A percentile compares a stretch with the other conserved stretches of the same genome.
These are phyloP conservation scores for Siderastrea siderea DNA, from an alignment of 92 coral and sea anemone genomes.

Conservation along the genomic window DNA sequence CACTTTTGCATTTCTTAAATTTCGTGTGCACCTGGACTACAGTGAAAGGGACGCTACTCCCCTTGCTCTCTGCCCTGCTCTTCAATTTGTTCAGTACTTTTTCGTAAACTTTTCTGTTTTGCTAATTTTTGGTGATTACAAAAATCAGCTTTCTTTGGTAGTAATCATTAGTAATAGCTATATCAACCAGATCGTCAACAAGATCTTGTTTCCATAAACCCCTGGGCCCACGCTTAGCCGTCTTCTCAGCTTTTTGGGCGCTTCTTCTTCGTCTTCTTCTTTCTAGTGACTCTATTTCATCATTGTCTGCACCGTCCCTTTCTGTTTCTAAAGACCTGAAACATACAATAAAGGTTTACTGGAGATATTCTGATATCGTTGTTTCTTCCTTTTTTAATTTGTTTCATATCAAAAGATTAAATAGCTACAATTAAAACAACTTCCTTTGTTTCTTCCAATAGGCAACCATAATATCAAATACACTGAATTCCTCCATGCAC, in stretches of 20 bases:
- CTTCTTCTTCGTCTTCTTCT: background rate
- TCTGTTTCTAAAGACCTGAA: conserved; percentile 3
- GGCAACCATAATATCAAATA: no score
- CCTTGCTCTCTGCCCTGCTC: background rate
- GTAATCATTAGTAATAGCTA: conserved; percentile 2
- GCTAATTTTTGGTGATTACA: background rate
- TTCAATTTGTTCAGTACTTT: conserved; percentile 4
- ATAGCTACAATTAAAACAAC: conserved; percentile 7
- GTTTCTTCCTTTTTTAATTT: conserved; percentile 6
- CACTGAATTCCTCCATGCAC: background rate
- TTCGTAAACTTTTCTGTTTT: background rate
- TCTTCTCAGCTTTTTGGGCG: background rate
- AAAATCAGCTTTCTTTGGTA: conserved; percentile 13
- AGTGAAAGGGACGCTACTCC: conserved; percentile 12
- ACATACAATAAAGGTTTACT: background rate
- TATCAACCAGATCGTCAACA: conserved; percentile 13
- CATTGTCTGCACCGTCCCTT: background rate
- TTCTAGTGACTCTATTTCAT: conserved; percentile 3
- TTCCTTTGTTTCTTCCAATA: background rate
- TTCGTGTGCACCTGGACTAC: conserved; percentile 8
- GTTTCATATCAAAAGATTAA: conserved; percentile 13
- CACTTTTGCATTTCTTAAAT: background rate
- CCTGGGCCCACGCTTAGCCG: conserved; percentile 2
- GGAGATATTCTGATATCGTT: background rate
- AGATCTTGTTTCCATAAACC: conserved; percentile 7